These are phyloP conservation scores for Drosophila infuscata DNA, from an alignment of 2,888 invertebrate genomes.

Conservation along the genomic window DNA sequence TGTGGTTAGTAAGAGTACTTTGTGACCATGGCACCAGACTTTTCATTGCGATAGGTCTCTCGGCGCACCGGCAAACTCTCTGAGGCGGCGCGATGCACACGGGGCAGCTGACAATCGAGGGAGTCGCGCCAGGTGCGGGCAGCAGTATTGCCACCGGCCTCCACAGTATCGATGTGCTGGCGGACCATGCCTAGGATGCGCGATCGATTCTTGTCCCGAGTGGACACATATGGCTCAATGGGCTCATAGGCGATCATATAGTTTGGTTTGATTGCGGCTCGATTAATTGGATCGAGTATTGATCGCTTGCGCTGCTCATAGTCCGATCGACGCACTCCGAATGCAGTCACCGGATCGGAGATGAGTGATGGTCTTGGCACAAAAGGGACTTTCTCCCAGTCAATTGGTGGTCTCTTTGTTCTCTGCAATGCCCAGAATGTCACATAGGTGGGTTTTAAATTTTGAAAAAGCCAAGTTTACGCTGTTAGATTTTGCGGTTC, in stretches of 20 bases:
- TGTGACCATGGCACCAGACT: conserved; percentile 81
- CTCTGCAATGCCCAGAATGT: conserved; percentile 83
- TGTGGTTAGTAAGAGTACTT: conserved; percentile 74
- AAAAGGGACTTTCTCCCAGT: conserved; percentile 95
- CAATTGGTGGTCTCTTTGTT: conserved; percentile 87
- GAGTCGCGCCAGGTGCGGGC: conserved; percentile 87
- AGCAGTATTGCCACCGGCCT: conserved; percentile 86
- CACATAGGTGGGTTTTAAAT: conserved; percentile 66
- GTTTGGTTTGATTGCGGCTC: conserved; percentile 88
- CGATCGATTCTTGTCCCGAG: conserved; percentile 88
- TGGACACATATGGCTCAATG: conserved; percentile 89
- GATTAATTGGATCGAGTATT: conserved; percentile 86
- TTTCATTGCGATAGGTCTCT: conserved; percentile 79
- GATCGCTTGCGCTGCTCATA: conserved; percentile 82
- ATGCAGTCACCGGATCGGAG: conserved; percentile 93
- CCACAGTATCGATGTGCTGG: conserved; percentile 87
- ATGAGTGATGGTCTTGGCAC: conserved; percentile 94
- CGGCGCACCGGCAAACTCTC: conserved; percentile 75
- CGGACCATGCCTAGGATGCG: conserved; percentile 88
- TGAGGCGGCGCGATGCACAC: conserved; percentile 86
- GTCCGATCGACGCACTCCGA: conserved; percentile 88
- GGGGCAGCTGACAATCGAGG: conserved; percentile 89
- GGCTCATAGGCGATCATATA: conserved; percentile 87
- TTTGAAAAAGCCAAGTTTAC: conserved; percentile 51
- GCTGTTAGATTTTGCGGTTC: conserved; percentile 36